Percentiles rank a stretch among this genome's conserved stretches.
phyloP scores from a whole-genome alignment of 23 tunicate species.

The Styela plicata region DNA sequence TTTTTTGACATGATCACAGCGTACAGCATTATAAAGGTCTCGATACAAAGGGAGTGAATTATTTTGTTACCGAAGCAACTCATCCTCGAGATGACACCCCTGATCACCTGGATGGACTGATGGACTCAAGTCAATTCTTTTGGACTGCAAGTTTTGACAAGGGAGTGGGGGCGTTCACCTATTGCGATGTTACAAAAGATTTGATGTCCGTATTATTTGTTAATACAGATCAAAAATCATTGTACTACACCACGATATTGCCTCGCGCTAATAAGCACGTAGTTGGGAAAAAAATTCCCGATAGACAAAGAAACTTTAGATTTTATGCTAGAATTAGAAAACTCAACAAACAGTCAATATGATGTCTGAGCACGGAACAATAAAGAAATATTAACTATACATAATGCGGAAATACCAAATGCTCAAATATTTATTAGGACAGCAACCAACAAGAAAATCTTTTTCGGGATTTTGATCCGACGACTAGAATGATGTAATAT shows the following conservation, averaged over 20 bases:
- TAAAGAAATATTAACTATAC: no score
- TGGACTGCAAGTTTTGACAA: slow-evolving; percentile 83
- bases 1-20: slow-evolving; percentile 93
- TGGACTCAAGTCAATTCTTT: slow-evolving; percentile 51
- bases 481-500: no score
- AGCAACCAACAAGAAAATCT: no score
- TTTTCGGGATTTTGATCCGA: no score
- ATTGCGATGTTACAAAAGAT: slow-evolving; percentile 86
- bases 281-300: background rate
- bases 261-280: slow-evolving; percentile 14
- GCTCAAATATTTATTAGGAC: no score
- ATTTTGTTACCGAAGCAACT: slow-evolving; percentile 79
- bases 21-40: slow-evolving; percentile 71
- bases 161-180: slow-evolving; percentile 72
- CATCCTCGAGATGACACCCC: slow-evolving; percentile 69
- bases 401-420: no score
- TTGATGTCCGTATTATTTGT: slow-evolving; percentile 71
- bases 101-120: slow-evolving; percentile 71
- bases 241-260: slow-evolving; percentile 16
- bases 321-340: background rate
- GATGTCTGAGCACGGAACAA: no score
- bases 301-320: background rate
- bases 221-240: slow-evolving; percentile 37
- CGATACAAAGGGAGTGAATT: slow-evolving; percentile 71
- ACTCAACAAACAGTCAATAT: no score